These are phyloP conservation scores for Laspeyria flexula DNA, from an alignment of 2,888 invertebrate genomes.

Conservation along the genomic window DNA sequence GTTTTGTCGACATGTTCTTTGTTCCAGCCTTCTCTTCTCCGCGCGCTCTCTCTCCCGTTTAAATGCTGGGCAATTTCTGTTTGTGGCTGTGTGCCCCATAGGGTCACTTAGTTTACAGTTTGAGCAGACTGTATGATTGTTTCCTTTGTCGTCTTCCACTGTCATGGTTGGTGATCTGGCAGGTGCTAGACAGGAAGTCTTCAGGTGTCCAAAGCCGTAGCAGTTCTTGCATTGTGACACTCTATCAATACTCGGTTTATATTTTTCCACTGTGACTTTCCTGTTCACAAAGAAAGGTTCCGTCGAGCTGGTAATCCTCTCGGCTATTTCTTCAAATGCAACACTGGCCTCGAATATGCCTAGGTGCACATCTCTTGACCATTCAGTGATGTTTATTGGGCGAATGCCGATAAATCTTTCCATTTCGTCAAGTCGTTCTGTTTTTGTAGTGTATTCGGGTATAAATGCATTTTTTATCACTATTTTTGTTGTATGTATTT, in stretches of 20 bases:
- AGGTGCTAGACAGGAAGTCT: background rate
- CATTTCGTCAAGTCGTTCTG: background rate
- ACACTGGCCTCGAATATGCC: background rate
- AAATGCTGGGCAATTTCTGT: background rate
- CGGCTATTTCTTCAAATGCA: background rate
- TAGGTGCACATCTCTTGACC: background rate
- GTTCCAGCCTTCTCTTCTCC: background rate
- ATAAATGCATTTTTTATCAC: background rate
- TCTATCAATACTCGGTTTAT: background rate
- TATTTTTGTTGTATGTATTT: background rate
- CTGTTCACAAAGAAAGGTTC: background rate
- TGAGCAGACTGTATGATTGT: background rate
- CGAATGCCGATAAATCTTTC: background rate
- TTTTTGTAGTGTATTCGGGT: too few relatives aligned
- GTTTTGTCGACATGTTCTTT: background rate
- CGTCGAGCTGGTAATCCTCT: background rate
- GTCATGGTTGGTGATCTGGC: background rate
- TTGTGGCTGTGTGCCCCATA: background rate
- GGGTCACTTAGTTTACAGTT: background rate
- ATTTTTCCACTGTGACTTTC: background rate
- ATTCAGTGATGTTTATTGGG: background rate
- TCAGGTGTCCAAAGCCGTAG: background rate
- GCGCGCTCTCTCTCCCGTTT: background rate
- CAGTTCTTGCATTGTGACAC: background rate
- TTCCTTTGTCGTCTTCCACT: background rate